These are phyloP conservation scores for Zelostemma sp. DNA, from an alignment of 1,140 invertebrate species.

Conservation along the genomic window DNA sequence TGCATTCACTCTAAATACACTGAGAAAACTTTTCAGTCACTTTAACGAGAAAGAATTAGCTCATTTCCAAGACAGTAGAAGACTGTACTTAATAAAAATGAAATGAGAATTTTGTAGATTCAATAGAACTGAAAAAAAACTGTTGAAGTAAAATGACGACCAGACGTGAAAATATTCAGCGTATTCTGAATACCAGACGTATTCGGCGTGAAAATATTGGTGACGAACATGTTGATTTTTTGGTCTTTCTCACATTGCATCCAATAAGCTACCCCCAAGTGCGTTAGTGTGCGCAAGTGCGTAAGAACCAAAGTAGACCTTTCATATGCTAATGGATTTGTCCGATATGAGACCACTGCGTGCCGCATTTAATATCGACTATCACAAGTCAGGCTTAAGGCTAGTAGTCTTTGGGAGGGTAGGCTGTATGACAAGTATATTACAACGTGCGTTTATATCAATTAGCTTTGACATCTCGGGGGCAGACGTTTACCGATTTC, in stretches of 20 bases:
- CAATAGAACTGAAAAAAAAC: too few relatives aligned
- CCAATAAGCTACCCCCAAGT: constrained; percentile 13
- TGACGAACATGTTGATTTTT: constrained; percentile 34
- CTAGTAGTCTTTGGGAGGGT: constrained; percentile 40
- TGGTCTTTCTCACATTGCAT: constrained; percentile 15
- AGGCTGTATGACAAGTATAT: constrained; percentile 67
- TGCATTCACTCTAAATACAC: too few relatives aligned
- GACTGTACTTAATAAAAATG: too few relatives aligned
- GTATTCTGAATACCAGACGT: too few relatives aligned
- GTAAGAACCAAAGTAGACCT: constrained; percentile 22
- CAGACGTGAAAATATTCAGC: too few relatives aligned
- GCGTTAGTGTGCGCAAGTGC: constrained; percentile 15
- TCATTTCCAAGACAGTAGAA: too few relatives aligned
- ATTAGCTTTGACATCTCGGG: constrained; percentile 64
- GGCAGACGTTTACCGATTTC: constrained; percentile 48
- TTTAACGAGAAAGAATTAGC: too few relatives aligned
- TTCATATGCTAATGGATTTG: constrained; percentile 62
- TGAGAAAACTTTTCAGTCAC: too few relatives aligned
- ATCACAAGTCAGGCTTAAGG: constrained; percentile 58
- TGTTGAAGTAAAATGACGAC: too few relatives aligned
- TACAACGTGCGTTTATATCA: constrained; percentile 66
- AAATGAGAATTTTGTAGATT: too few relatives aligned
- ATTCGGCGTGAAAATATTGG: constrained; percentile 25
- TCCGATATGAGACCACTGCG: constrained; percentile 49
- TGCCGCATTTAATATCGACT: constrained; percentile 56